Base-by-base conservation (phyloP, 2,888 invertebrate species). In the Dusona sp. region DNA sequence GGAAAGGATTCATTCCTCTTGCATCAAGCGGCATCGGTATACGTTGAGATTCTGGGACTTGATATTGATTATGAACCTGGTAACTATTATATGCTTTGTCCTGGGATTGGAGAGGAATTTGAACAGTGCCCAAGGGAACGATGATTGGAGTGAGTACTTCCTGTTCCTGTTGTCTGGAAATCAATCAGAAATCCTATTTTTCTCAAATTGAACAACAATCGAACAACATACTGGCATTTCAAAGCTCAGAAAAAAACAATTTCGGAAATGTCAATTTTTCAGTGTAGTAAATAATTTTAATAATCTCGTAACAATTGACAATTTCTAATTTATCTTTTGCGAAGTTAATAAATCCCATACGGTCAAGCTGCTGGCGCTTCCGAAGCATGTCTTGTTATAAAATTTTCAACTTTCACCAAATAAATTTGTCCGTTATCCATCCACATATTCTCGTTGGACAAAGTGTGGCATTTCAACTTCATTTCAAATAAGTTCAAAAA, bases 61-160 rank as follows among this genome's bases (percentile, higher is more conserved):
- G 93, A 86, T 92, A 93, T 61, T 92, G 92, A 38, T 92, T 91
- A 80, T 92, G 92, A 19, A 93, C 86, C 85, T 93, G 93, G 74
- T 93, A 93, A 33, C 92, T 92, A 80, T 93, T 91, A 79, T 93
- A 93, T 51, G 88, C 90, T 13, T 91, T 89, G 57, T 93, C 93
- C 68, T 92, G 93, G 2, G 90, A 88, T 33, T 92, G 92, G 16
- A 93, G 88, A 22, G 93, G 93, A 61, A 93, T 92, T 78, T 92
- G 93, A 0, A 93, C 91, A 25, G 92, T 91, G 83, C 93, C 93
- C 86, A 93, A 82, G 2, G 93, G 93, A 70, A 93, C 92, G 79
- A 93, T 93, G 75, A 93, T 93, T 54, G 93, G 93, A 2, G 93
- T 93, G 68, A 93, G 90, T 89, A 93, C 91, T 42, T 93, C 93